These are phyloP conservation scores for Drosophila antonietae DNA, from an alignment of 2,888 invertebrate species.

Conservation along the genomic window DNA sequence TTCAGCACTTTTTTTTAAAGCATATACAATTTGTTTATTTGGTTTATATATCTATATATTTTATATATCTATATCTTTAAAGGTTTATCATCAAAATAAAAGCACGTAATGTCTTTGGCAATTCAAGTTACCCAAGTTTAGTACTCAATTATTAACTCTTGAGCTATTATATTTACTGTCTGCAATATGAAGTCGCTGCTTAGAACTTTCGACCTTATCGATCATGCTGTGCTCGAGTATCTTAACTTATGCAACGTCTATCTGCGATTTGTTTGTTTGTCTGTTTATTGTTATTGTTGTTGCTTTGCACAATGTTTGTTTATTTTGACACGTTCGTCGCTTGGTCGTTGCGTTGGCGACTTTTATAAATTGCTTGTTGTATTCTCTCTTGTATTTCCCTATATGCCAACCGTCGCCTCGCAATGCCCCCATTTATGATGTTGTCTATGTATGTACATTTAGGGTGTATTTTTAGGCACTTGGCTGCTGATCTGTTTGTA, in stretches of 20 bases:
- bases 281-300: conserved; percentile 18
- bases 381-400: conserved; percentile 38
- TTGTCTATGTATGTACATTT: conserved; percentile 31
- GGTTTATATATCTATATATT: not conserved
- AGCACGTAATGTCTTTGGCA: not conserved
- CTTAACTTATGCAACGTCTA: conserved; percentile 23
- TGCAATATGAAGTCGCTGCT: conserved; percentile 1
- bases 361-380: conserved; percentile 45
- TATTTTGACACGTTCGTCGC: conserved; percentile 65
- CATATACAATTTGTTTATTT: not conserved
- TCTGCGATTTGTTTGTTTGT: conserved; percentile 43
- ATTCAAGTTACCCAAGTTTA: not conserved
- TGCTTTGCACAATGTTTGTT: conserved; percentile 64
- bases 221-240: conserved; percentile 5
- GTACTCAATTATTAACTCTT: not conserved
- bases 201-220: conserved; percentile 14
- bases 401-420: conserved; percentile 21
- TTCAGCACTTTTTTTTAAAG: too few species aligned
- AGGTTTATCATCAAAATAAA: not conserved
- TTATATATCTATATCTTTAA: not conserved
- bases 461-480: conserved; percentile 51
- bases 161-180: not conserved
- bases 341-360: conserved; percentile 50
- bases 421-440: conserved; percentile 40
- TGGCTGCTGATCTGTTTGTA: conserved; percentile 55